Evolutionary conservation across 64 coral and sea anemone genomes (phyloP).

Genomic region (Orbicella faveolata): DNA sequence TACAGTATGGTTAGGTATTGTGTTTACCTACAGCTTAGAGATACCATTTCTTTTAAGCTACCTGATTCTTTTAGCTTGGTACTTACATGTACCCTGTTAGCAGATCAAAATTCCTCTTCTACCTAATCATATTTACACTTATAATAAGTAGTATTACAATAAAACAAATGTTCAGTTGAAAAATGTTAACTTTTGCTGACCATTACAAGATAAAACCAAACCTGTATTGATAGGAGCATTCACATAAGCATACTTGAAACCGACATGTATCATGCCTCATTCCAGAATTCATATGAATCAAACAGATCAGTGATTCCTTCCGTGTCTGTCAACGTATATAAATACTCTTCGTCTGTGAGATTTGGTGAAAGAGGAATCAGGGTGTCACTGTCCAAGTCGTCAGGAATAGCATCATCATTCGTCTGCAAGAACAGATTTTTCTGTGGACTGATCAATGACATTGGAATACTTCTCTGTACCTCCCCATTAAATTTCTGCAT

Average conservation of each 20-base stretch:
- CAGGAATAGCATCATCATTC: conserved; percentile 33
- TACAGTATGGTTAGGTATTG: no score
- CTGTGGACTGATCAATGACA: conserved; percentile 15
- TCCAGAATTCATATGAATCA: conserved; percentile 67
- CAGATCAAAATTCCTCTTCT: no score
- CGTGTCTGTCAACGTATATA: conserved; percentile 83
- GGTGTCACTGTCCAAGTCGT: conserved; percentile 74
- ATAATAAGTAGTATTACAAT: no score
- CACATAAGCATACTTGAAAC: background rate
- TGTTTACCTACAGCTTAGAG: no score
- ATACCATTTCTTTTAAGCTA: no score
- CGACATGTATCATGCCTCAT: background rate
- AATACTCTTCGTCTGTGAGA: conserved; percentile 78
- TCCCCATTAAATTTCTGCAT: conserved; percentile 6
- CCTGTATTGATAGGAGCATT: background rate
- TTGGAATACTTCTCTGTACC: background rate
- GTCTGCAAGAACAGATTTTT: conserved; percentile 49
- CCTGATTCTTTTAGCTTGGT: no score
- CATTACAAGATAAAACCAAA: conserved; percentile 1
- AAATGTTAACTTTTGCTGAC: no score
- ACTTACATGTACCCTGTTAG: no score
- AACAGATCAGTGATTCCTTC: conserved; percentile 93
- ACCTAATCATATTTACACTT: no score
- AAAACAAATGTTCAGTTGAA: no score
- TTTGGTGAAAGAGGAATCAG: conserved; percentile 74